Evolutionary conservation across 2,888 invertebrate species (phyloP).

Genomic region (Drosophila antonietae): DNA sequence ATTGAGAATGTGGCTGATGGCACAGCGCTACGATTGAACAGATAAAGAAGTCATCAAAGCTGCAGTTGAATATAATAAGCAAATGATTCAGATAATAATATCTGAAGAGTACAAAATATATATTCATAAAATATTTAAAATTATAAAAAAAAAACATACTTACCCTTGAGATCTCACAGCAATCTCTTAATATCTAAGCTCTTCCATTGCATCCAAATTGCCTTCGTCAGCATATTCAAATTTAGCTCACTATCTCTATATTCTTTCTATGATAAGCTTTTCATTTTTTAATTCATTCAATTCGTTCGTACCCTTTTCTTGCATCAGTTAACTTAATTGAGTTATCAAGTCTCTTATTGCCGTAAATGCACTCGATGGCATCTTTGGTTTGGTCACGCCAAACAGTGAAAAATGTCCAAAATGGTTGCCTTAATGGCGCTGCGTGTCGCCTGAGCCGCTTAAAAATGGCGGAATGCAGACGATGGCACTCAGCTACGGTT

Average conservation of each 20-base stretch:
- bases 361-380: conserved; percentile 63
- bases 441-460: conserved; percentile 41
- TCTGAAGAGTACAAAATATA: too few species aligned
- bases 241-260: background rate
- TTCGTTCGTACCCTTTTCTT: background rate
- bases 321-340: conserved; percentile 64
- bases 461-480: conserved; percentile 38
- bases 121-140: too few species aligned
- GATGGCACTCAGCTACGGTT: conserved; percentile 28
- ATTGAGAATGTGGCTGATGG: background rate
- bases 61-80: background rate
- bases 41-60: background rate
- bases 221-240: background rate
- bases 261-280: background rate
- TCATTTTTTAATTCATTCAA: background rate
- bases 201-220: background rate
- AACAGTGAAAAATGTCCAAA: conserved; percentile 15
- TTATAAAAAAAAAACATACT: too few species aligned
- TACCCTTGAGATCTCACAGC: too few species aligned
- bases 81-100: too few species aligned
- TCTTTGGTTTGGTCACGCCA: conserved; percentile 19
- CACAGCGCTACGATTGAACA: background rate
- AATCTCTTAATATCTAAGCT: background rate
- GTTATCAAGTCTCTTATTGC: conserved; percentile 73
- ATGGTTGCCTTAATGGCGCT: conserved; percentile 55